Conservation (phyloP, 1,140 invertebrate genomes). For the Mycetomoellerius zeteki region DNA sequence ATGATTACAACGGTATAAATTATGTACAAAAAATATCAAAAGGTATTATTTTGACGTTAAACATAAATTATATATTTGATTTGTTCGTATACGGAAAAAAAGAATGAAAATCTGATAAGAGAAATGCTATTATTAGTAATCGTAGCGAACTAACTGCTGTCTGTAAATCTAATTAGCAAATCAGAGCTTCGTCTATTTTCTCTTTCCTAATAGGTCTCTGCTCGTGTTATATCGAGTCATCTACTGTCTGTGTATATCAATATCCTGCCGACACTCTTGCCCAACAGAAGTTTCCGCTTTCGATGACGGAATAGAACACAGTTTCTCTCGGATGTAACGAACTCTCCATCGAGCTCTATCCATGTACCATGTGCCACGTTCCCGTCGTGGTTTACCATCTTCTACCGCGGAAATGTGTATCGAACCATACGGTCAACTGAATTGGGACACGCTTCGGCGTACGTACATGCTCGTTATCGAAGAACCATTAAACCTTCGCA, state of each 20-base stretch:
- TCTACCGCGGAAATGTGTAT: conserved; percentile 11
- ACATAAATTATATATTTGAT: neutral
- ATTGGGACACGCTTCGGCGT: conserved; percentile 22
- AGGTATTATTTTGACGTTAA: neutral
- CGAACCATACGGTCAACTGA: neutral
- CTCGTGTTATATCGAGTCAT: neutral
- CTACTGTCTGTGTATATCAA: neutral
- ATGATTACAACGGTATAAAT: neutral
- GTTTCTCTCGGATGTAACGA: neutral
- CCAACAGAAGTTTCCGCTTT: conserved; percentile 25
- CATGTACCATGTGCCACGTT: neutral
- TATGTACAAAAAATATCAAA: neutral
- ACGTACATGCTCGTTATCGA: conserved; percentile 25
- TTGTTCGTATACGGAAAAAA: too few species aligned
- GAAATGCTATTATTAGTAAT: neutral
- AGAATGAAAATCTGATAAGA: neutral
- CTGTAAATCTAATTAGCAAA: conserved; percentile 21
- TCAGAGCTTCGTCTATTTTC: neutral
- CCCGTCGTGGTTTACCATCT: conserved; percentile 31
- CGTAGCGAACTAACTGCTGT: neutral
- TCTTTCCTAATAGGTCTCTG: neutral
- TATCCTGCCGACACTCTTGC: neutral
- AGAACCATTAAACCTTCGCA: neutral
- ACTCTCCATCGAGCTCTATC: neutral
- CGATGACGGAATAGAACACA: neutral